These are phyloP conservation scores for Chrysogorgia sp. DNA, from an alignment of 92 coral and sea anemone genomes.

Conservation along the genomic window DNA sequence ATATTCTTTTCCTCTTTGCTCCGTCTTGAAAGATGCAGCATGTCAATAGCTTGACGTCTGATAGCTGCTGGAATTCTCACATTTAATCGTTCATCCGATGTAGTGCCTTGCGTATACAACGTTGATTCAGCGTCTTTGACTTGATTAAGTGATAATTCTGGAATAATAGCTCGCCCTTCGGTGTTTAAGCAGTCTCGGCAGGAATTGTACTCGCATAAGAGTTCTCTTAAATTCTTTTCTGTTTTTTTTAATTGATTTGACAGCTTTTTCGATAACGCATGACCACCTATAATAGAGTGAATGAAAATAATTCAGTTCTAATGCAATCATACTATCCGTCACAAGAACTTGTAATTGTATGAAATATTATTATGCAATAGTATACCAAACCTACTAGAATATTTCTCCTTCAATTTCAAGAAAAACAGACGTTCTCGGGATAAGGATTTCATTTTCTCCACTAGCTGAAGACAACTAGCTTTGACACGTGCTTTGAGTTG, in stretches of 20 bases:
- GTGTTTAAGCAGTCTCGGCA: not conserved
- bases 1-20: not conserved
- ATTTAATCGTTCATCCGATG: too few species aligned
- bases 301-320: not conserved
- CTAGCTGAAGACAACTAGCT: not conserved
- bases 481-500: not conserved
- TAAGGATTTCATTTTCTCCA: not conserved
- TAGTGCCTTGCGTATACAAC: too few species aligned
- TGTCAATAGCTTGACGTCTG: constrained; percentile 11
- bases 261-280: constrained; percentile 18
- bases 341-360: not conserved
- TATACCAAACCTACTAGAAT: constrained; percentile 5
- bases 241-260: constrained; percentile 2
- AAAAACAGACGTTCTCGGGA: constrained; percentile 11
- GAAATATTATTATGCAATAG: not conserved
- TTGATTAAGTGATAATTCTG: too few species aligned
- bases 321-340: not conserved
- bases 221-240: not conserved
- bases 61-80: not conserved
- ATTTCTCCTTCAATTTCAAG: constrained; percentile 23
- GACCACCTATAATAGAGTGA: not conserved
- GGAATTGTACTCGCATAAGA: not conserved
- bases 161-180: not conserved
- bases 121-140: too few species aligned
- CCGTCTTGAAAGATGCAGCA: constrained; percentile 4